A percentile compares a stretch with the other conserved stretches of the same genome.
phyloP scores from a whole-genome alignment of 2,797 vertebrate species.

The Urophycis tenuis region DNA sequence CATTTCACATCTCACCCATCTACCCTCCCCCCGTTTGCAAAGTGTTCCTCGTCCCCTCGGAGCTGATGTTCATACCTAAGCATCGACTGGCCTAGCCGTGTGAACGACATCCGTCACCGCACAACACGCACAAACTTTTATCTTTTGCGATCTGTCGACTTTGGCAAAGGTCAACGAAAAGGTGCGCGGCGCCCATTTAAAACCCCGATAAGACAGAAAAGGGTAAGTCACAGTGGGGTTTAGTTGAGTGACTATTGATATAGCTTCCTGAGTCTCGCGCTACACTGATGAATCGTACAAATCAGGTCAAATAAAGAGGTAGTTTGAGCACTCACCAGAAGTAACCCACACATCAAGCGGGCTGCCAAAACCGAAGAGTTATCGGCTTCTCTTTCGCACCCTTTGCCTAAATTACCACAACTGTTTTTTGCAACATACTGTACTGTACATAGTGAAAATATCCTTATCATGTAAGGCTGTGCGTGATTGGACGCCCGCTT shows the following conservation, averaged over 20 bases:
- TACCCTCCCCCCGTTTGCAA: slow-evolving; percentile 64
- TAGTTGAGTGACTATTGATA: slow-evolving; percentile 44
- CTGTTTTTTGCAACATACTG: slow-evolving; percentile 68
- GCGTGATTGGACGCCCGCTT: slow-evolving; percentile 73
- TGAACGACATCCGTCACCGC: slow-evolving; percentile 46
- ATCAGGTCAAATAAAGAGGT: slow-evolving; percentile 25
- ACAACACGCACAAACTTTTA: slow-evolving; percentile 51
- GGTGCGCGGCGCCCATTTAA: slow-evolving; percentile 8
- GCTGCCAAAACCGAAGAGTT: slow-evolving; percentile 20
- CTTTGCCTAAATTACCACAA: slow-evolving; percentile 50
- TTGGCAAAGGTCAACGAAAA: slow-evolving; percentile 35
- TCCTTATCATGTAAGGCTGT: slow-evolving; percentile 71
- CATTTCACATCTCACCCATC: slow-evolving; percentile 38
- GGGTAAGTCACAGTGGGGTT: slow-evolving; percentile 34
- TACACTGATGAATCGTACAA: slow-evolving; percentile 41
- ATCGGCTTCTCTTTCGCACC: slow-evolving; percentile 36
- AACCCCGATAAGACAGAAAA: slow-evolving; percentile 19
- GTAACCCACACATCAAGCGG: slow-evolving; percentile 52
- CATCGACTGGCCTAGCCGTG: slow-evolving; percentile 56
- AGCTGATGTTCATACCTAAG: slow-evolving; percentile 56
- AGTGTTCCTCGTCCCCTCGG: slow-evolving; percentile 58
- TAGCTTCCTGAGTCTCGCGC: slow-evolving; percentile 73
- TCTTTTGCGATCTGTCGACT: slow-evolving; percentile 15
- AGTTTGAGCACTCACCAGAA: slow-evolving; percentile 59
- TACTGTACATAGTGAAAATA: slow-evolving; percentile 75